Evolutionary conservation across 23 tunicate genomes (phyloP), one percentile per base, ranked within the genome.

Genomic region (Halocynthia aurantium): DNA sequence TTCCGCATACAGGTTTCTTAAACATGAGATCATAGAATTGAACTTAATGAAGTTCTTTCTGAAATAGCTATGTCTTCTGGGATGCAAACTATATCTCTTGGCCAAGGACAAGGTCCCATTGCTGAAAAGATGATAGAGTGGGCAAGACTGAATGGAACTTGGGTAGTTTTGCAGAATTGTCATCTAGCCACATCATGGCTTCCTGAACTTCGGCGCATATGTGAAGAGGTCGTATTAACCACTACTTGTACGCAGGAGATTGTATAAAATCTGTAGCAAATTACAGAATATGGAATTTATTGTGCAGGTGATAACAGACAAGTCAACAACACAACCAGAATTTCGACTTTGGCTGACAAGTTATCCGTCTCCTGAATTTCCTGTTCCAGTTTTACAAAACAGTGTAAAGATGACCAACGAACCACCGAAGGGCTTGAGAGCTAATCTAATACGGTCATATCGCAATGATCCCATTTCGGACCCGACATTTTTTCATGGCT

Each of bases 371-470:
- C 88, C 88, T 20, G 76, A 88, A 63, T 88, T 88, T 79, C 95
- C 95, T 9, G 95, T 88, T 19, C 69, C 95, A 8, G 80, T 89
- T 62, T 61, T 89, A 22, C 88, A 89, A 62, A 89, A 89, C 62
- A 84, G 96, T 75, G 96, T 89, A 2, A 89, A 89, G 54, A 89
- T 89, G 96, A 89, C 96, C 15, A 89, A 89, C 70, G 96, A 89
- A 62, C 96, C 96, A 50, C 96, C 96, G 50, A 89, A 89, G 68
- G 96, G 96, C 9, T 60, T 89, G 52, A 71, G 96, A 5, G 96
- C 96, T 7, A 89, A 89, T 61, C 78, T 89, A 50, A 49, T 89
- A 6, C 61, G 96, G 21, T 89, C 96, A 5, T 89, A 89, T 64
- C 77, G 56, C 50, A 89, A 80, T 78, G 96, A 89, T 70, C 96